Conservation (phyloP, 2,888 invertebrate genomes). For the Caenorhabditis sp. region DNA sequence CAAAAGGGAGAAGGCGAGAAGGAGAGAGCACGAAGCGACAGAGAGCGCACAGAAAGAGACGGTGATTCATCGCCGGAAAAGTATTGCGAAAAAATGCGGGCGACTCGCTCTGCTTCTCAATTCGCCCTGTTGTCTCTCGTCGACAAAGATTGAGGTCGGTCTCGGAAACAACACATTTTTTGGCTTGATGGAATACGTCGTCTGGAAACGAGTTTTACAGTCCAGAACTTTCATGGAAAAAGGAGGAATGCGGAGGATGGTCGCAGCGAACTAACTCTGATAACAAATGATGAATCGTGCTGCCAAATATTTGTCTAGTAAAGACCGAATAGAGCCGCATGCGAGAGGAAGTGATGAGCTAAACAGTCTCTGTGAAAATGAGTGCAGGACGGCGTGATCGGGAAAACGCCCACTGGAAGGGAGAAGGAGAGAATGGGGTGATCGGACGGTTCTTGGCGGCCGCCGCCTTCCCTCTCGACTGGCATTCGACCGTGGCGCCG, state of each 20-base stretch:
- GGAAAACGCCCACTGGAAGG: constrained; percentile 17
- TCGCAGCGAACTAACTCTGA: constrained; percentile 12
- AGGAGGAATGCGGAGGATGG: not conserved
- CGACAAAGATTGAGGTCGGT: constrained; percentile 41
- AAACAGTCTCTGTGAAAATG: constrained; percentile 1
- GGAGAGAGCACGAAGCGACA: not conserved
- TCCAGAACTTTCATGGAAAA: constrained; percentile 4
- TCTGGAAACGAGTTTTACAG: no score
- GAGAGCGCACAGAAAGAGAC: constrained; percentile 17
- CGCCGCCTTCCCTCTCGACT: constrained; percentile 1
- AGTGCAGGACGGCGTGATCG: constrained; percentile 3
- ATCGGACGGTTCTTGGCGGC: constrained; percentile 35
- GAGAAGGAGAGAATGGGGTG: constrained; percentile 22
- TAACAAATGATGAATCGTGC: constrained; percentile 26
- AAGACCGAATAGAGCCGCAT: not conserved
- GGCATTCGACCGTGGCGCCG: constrained; percentile 34
- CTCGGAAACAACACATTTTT: constrained; percentile 40
- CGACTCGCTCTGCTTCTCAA: constrained; percentile 10
- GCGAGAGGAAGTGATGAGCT: constrained; percentile 27
- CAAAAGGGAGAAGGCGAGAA: not conserved
- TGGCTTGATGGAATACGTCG: constrained; percentile 24
- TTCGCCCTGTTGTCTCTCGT: not conserved
- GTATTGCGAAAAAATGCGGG: constrained; percentile 37
- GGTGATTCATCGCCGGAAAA: constrained; percentile 46
- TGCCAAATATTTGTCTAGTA: constrained; percentile 34